Conservation (phyloP, 1,140 invertebrate genomes). For the Rhopalosiphum maidis region DNA sequence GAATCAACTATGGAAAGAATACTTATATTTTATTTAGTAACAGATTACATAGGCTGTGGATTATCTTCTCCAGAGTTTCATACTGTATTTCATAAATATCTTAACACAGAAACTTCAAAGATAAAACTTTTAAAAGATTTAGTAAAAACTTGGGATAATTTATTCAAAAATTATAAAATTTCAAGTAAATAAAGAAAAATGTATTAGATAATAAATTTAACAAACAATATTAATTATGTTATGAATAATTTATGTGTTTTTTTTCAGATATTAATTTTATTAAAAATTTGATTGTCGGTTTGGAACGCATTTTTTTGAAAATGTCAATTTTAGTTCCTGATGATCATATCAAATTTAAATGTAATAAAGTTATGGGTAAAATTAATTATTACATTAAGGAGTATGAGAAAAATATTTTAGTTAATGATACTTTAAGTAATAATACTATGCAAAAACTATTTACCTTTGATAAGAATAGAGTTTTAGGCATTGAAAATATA, state of each 20-base stretch:
- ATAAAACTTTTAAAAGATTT: not conserved
- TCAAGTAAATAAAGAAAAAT: not conserved
- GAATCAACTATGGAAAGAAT: not conserved
- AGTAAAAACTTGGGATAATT: not conserved
- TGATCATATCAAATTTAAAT: not conserved
- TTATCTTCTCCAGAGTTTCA: not conserved
- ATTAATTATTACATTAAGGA: not conserved
- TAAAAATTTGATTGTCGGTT: not conserved
- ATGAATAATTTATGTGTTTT: not conserved
- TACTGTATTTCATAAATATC: not conserved
- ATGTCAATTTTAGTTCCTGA: not conserved
- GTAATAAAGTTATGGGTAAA: not conserved
- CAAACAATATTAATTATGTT: not conserved
- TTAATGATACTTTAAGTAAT: not conserved
- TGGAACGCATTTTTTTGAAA: not conserved
- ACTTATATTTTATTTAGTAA: constrained; percentile 5
- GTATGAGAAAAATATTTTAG: not conserved
- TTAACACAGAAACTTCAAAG: not conserved
- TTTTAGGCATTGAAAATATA: not conserved
- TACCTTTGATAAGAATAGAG: not conserved
- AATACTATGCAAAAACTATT: not conserved
- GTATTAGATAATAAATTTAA: not conserved
- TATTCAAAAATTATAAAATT: constrained; percentile 17
- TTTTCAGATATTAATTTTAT: constrained; percentile 35
- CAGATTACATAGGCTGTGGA: constrained; percentile 38